Evolutionary conservation across 2,113 vertebrate species (phyloP).

Genomic region (Sander lucioperca): DNA sequence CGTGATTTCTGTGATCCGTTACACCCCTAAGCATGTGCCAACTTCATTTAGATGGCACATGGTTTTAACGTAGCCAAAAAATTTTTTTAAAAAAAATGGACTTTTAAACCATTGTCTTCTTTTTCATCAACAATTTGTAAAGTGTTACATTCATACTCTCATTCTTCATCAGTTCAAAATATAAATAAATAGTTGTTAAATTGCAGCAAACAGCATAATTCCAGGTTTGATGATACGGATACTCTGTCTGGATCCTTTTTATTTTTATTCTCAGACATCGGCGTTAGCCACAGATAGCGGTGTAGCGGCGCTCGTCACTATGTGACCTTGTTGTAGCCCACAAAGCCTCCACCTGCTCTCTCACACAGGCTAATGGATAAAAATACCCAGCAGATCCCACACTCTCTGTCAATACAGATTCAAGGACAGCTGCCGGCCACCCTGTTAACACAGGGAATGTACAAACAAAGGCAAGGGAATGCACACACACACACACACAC

Average conservation of each 20-base stretch:
- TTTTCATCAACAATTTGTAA: background rate
- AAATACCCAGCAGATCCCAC: slow-evolving; percentile 81
- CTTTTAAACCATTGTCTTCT: background rate
- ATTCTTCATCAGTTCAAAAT: background rate
- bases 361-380: slow-evolving; percentile 77
- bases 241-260: background rate
- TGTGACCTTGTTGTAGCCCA: slow-evolving; percentile 80
- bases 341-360: slow-evolving; percentile 83
- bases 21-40: slow-evolving; percentile 30
- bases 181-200: background rate
- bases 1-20: too few species aligned
- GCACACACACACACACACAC: slow-evolving; percentile 25
- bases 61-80: slow-evolving; percentile 14
- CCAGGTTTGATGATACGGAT: background rate
- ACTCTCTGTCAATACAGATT: slow-evolving; percentile 79
- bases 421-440: slow-evolving; percentile 78
- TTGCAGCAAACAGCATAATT: background rate
- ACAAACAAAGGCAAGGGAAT: slow-evolving; percentile 69
- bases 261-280: slow-evolving; percentile 34
- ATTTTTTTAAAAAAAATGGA: too few species aligned
- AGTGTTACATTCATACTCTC: background rate
- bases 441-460: slow-evolving; percentile 70
- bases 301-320: slow-evolving; percentile 17
- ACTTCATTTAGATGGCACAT: slow-evolving; percentile 39
- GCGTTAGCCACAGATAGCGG: slow-evolving; percentile 42